Base-by-base conservation (phyloP, 2,113 vertebrate species). In the Lepisosteus osseus region DNA sequence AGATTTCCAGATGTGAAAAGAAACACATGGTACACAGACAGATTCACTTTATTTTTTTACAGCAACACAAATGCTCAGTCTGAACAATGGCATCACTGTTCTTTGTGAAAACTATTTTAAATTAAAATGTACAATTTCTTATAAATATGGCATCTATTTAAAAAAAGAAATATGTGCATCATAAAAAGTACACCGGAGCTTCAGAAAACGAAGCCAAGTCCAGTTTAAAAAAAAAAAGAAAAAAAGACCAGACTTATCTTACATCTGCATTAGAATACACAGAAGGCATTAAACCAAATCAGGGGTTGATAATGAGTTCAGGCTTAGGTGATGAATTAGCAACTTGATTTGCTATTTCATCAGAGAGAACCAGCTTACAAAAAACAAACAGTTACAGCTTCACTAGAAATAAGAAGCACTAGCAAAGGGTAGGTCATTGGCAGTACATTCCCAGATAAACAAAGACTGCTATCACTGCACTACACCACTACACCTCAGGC, bases 181-280 rank as follows among this genome's bases (percentile, higher is more conserved):
- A 72, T 76, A 83, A 76, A 78, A 88, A 77, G 85, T 76, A 86
- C 70, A 77, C 29, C 67, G 74, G 76, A 13, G 79, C 79, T 85
- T 87, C 84, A 67, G 68, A 83, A 85, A 86, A 86, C 51, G 77
- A 89, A 87, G 84, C 85, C 62, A 61, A 61, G 74, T 69, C 56
- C 76, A 76, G 55, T 63, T 72, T 59, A 63, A 57, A 84, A 68
- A 8, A 55, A 61, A 61, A 51, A 59, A 57, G 42, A 29, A 73
- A 70, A 17, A 61, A 72, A 68, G 3, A 12, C 13, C 57, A n/a
- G 57, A 15, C 47, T 9, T 51, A 59, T 13, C 5, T 59, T 4
- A 59, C 11, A 59, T 4, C 12, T n/a, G n/a, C 57, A 59, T 11
- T 2, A 15, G 11, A n/a, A n/a, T 11, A 59, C n/a, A 59, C 5